A percentile compares a stretch with the other conserved stretches of the same genome.
Evolutionary conservation across 2,888 invertebrate genomes (phyloP).

Genomic region (Tinea semifulvella): DNA sequence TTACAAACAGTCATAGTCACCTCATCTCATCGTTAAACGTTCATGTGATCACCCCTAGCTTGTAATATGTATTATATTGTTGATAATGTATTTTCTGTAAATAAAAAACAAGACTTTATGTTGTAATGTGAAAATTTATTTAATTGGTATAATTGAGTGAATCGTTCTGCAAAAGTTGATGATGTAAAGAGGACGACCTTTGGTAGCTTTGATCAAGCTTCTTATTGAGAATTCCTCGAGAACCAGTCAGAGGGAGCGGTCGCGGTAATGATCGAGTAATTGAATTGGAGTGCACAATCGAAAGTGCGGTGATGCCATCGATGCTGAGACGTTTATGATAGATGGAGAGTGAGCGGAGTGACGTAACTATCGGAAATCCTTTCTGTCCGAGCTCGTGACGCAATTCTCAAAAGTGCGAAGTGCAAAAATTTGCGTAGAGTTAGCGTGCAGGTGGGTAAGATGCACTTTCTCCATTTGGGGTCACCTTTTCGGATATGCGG

Average conservation of each 20-base stretch:
- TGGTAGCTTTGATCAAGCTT: neutral
- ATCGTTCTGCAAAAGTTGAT: neutral
- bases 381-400: neutral
- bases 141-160: neutral
- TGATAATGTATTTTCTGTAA: slow-evolving; percentile 64
- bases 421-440: slow-evolving; percentile 8
- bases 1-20: slow-evolving; percentile 35
- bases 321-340: neutral
- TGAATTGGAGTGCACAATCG: slow-evolving; percentile 1
- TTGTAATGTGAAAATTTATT: slow-evolving; percentile 10
- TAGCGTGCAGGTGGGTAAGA: neutral
- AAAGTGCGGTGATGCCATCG: slow-evolving; percentile 8
- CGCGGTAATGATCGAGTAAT: slow-evolving; percentile 1
- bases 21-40: slow-evolving; percentile 49
- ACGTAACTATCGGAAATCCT: neutral
- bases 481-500: slow-evolving; percentile 11
- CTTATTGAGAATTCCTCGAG: neutral
- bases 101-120: slow-evolving; percentile 35
- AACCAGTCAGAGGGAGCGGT: neutral
- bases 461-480: slow-evolving; percentile 13
- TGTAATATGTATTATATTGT: slow-evolving; percentile 54
- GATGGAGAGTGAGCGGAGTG: slow-evolving; percentile 8
- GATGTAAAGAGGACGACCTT: slow-evolving; percentile 6
- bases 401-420: neutral
- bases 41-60: slow-evolving; percentile 60